Percentiles rank a stretch among this genome's conserved stretches.
Conservation (phyloP, 2,797 vertebrate genomes). For the Chlorospingus flavigularis region DNA sequence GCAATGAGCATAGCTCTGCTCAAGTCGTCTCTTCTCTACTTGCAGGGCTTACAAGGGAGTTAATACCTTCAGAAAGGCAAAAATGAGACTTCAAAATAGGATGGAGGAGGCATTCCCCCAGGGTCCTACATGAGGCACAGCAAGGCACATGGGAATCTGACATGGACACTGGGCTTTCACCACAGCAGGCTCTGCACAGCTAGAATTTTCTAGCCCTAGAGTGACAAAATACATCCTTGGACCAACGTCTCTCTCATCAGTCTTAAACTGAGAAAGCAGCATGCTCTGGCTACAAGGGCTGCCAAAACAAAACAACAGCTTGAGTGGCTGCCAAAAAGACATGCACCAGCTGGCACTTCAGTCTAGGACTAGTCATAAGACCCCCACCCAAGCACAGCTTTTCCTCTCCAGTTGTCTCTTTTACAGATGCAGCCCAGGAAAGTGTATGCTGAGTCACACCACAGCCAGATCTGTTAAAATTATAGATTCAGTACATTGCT, state of each 20-base stretch:
- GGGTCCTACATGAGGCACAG: neutral
- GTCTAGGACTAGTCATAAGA: slow-evolving; percentile 5
- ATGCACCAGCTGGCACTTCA: slow-evolving; percentile 77
- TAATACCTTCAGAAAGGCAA: neutral
- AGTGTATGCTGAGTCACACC: neutral
- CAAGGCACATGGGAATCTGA: neutral
- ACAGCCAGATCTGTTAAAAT: neutral
- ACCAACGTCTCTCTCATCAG: neutral
- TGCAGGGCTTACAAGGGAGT: neutral
- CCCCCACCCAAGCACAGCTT: slow-evolving; percentile 2
- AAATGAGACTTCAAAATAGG: neutral
- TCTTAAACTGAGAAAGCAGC: slow-evolving; percentile 42
- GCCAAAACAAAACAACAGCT: slow-evolving; percentile 78
- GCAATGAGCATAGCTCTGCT: neutral
- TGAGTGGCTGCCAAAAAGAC: slow-evolving; percentile 78
- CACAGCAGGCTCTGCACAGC: neutral
- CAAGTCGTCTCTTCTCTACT: neutral
- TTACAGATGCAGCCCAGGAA: neutral
- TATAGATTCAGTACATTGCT: neutral
- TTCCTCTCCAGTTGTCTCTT: neutral
- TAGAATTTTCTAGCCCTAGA: slow-evolving; percentile 21
- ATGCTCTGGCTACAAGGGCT: slow-evolving; percentile 24
- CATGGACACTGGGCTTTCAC: neutral
- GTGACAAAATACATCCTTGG: slow-evolving; percentile 45
- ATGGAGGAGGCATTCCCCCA: neutral